Percentiles rank a stretch among this genome's conserved stretches.
Evolutionary conservation across 2,888 invertebrate species (phyloP).

Genomic region (Cantharis rufa): DNA sequence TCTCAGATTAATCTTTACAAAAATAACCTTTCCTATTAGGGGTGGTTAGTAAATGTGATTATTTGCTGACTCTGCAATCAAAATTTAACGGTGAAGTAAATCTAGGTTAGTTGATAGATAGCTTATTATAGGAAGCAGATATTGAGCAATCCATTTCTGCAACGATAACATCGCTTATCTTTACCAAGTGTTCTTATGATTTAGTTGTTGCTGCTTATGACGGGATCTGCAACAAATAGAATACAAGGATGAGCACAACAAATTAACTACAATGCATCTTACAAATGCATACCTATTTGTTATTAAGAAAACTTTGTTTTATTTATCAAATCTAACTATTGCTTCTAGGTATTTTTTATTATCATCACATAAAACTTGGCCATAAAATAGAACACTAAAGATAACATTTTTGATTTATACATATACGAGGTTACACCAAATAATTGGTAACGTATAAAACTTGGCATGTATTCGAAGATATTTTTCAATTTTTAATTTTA

Average conservation of each 20-base stretch:
- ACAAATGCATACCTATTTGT: not conserved
- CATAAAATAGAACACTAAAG: not conserved
- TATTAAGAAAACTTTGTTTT: not conserved
- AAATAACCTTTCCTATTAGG: slow-evolving; percentile 26
- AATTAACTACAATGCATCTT: not conserved
- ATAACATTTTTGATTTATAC: not conserved
- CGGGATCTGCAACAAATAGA: not conserved
- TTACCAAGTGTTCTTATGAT: slow-evolving; percentile 23
- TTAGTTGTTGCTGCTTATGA: slow-evolving; percentile 25
- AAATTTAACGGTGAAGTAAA: slow-evolving; percentile 30
- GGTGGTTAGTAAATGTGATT: slow-evolving; percentile 20
- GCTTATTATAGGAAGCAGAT: slow-evolving; percentile 30
- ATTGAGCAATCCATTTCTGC: slow-evolving; percentile 30
- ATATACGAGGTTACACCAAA: not conserved
- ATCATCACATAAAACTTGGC: not conserved
- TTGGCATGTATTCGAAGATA: too few species aligned
- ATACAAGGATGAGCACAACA: not conserved
- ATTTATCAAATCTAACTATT: not conserved
- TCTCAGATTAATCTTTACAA: slow-evolving; percentile 20
- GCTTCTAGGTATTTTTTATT: not conserved
- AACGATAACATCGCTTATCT: slow-evolving; percentile 30
- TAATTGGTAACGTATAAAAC: not conserved
- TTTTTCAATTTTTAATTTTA: too few species aligned
- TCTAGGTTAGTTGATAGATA: slow-evolving; percentile 31
- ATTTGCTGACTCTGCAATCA: slow-evolving; percentile 30